Conservation (phyloP, 2,113 vertebrate species). For the Syngnathoides biaculeatus region DNA sequence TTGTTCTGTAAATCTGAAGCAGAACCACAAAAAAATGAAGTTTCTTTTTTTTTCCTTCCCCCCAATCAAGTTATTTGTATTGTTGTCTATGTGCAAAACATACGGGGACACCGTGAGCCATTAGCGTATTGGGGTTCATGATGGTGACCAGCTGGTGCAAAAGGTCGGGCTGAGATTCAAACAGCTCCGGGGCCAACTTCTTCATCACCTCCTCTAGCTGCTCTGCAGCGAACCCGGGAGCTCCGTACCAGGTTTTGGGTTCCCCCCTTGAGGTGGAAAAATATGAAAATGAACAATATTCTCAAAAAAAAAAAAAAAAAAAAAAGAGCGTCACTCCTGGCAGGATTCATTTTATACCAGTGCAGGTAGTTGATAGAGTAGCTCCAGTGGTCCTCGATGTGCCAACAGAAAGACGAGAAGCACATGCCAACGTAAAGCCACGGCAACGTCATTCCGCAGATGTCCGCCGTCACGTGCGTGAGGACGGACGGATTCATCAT, state of each 20-base stretch:
- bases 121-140: constrained; percentile 99
- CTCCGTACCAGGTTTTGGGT: constrained; percentile 98
- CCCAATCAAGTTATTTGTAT: neutral
- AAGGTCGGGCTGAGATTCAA: constrained; percentile 94
- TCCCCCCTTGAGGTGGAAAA: constrained; percentile 80
- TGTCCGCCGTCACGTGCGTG: constrained; percentile 94
- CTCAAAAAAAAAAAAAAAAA: too few relatives aligned
- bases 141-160: constrained; percentile 98
- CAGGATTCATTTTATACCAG: constrained; percentile 74
- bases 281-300: neutral
- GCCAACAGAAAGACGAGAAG: constrained; percentile 99
- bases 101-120: constrained; percentile 94
- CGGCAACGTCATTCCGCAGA: constrained; percentile 97
- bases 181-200: constrained; percentile 94
- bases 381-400: constrained; percentile 99
- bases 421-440: constrained; percentile 99
- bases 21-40: neutral
- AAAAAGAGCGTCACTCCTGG: neutral
- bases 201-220: constrained; percentile 96
- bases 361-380: constrained; percentile 99
- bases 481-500: constrained; percentile 96
- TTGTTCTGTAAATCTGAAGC: constrained; percentile 90
- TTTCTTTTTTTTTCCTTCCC: neutral
- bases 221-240: constrained; percentile 92
- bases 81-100: neutral